Conservation (phyloP, 2,113 vertebrate genomes). For the Thoracochromis brauschi region DNA sequence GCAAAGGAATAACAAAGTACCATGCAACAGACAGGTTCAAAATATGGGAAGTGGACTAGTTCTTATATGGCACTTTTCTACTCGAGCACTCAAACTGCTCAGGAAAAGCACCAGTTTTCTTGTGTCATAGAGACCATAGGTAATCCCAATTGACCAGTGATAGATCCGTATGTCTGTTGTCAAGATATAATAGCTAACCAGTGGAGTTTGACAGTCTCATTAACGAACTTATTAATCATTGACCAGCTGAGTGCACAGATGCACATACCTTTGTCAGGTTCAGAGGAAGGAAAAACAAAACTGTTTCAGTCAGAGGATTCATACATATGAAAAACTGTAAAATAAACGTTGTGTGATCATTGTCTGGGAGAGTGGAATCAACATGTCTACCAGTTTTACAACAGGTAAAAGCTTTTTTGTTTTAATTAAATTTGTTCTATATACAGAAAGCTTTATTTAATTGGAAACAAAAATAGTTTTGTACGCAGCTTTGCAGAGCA, state of each 20-base stretch:
- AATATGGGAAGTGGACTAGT: neutral
- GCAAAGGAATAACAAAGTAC: neutral
- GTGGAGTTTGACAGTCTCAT: slow-evolving; percentile 24
- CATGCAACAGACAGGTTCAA: neutral
- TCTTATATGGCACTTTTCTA: neutral
- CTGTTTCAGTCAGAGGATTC: neutral
- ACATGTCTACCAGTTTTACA: neutral
- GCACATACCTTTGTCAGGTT: neutral
- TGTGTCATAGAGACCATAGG: neutral
- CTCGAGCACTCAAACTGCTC: neutral
- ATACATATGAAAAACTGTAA: neutral
- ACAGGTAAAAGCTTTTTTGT: slow-evolving; percentile 19
- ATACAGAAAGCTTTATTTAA: neutral
- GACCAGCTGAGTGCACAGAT: slow-evolving; percentile 28
- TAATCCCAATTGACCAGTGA: neutral
- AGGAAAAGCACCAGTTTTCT: neutral
- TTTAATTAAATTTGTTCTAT: neutral
- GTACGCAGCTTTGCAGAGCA: neutral
- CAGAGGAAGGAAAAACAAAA: neutral
- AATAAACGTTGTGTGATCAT: neutral
- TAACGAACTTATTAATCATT: slow-evolving; percentile 61
- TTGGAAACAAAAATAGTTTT: neutral
- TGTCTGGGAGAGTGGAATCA: neutral
- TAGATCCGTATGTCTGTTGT: neutral
- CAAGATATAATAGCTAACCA: neutral